Percentiles rank a stretch among this genome's conserved stretches.
Evolutionary conservation across 2,888 invertebrate genomes (phyloP).

Genomic region (Stomorhina lunata): DNA sequence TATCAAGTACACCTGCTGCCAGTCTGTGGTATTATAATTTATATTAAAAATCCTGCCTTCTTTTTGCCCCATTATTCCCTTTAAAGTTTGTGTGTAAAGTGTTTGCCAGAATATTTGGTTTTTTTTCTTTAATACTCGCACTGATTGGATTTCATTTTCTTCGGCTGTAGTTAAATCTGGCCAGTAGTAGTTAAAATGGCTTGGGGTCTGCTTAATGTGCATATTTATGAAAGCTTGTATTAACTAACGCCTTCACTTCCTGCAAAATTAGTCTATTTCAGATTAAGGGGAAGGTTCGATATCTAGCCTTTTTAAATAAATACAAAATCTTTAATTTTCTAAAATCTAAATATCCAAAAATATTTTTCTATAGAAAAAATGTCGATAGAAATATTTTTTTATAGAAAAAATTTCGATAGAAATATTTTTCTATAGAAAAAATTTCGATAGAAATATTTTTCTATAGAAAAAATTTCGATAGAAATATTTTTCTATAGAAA

Average conservation of each 20-base stretch:
- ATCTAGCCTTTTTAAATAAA: no score
- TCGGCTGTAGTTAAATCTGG: constrained; percentile 22
- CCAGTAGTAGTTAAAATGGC: constrained; percentile 61
- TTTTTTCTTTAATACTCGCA: constrained; percentile 23
- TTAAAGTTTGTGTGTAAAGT: not conserved
- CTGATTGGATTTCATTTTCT: constrained; percentile 55
- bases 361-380: no score
- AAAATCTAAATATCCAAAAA: no score
- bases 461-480: no score
- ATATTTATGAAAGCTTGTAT: constrained; percentile 54
- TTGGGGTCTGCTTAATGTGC: constrained; percentile 41
- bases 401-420: no score
- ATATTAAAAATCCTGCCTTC: constrained; percentile 65
- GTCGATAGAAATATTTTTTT: no score
- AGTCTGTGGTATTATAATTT: constrained; percentile 66
- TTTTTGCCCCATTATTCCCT: constrained; percentile 20
- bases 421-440: no score
- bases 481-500: no score
- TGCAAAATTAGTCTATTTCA: constrained; percentile 49
- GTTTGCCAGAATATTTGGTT: not conserved
- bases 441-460: no score
- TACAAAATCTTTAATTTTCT: no score
- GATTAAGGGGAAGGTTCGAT: constrained; percentile 21
- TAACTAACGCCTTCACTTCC: constrained; percentile 65
- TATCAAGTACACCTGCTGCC: constrained; percentile 66